phyloP scores from a whole-genome alignment of 30 jellyfish, hydroid and myxozoan species.

The Calvadosia cruxmelitensis region DNA sequence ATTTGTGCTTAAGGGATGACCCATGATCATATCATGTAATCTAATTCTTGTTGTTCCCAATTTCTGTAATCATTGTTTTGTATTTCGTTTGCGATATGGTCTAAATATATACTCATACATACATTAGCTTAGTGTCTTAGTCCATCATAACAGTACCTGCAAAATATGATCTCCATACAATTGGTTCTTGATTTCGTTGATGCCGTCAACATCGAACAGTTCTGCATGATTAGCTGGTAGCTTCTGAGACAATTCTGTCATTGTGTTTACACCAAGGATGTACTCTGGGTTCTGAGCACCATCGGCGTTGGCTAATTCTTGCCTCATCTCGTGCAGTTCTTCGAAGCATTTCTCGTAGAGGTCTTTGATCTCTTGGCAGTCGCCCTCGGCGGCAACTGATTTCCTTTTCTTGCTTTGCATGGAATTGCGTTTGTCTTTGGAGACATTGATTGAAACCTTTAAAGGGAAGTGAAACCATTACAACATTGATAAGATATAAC shows the following conservation, averaged over 20 bases:
- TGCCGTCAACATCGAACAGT: constrained; percentile 68
- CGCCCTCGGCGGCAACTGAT: constrained; percentile 9
- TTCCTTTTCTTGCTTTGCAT: constrained; percentile 25
- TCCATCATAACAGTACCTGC: too few relatives aligned
- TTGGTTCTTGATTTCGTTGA: constrained; percentile 42
- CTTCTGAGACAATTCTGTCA: constrained; percentile 19
- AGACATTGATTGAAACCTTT: constrained; percentile 30
- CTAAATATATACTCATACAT: too few relatives aligned
- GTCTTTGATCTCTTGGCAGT: constrained; percentile 29
- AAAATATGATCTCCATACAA: constrained; percentile 79
- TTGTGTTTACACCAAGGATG: constrained; percentile 19
- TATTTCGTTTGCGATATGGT: too few relatives aligned
- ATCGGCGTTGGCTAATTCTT: constrained; percentile 57
- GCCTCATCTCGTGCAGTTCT: constrained; percentile 39
- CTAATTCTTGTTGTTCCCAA: too few relatives aligned
- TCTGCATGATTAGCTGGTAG: constrained; percentile 66
- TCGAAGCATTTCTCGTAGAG: constrained; percentile 58
- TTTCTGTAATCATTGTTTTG: too few relatives aligned
- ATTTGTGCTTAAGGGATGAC: too few relatives aligned
- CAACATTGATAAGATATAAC: not conserved
- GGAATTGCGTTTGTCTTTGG: constrained; percentile 12
- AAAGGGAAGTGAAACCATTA: not conserved
- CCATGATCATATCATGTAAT: too few relatives aligned
- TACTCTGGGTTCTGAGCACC: constrained; percentile 52
- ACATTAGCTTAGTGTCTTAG: too few relatives aligned